Evolutionary conservation across 2,888 invertebrate genomes (phyloP).

Genomic region (Dendrolimus houi): DNA sequence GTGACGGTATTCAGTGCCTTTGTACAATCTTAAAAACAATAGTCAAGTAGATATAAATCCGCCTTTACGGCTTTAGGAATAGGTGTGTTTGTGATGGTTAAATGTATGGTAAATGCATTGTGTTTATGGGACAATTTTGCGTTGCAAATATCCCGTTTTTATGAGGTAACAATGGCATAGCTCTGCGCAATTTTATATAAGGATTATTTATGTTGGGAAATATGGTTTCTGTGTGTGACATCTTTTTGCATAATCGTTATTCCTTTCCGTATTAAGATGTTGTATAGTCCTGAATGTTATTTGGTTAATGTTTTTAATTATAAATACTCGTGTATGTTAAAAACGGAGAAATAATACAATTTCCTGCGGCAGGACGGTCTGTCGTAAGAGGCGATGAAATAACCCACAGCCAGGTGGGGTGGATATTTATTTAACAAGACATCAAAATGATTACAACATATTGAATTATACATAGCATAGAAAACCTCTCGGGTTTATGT

Average conservation of each 20-base stretch:
- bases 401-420: too few species aligned
- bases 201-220: slow-evolving; percentile 48
- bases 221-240: neutral
- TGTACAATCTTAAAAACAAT: slow-evolving; percentile 10
- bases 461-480: too few species aligned
- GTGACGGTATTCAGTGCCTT: slow-evolving; percentile 42
- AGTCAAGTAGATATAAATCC: neutral
- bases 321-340: too few species aligned
- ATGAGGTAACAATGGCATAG: slow-evolving; percentile 64
- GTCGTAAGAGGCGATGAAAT: too few species aligned
- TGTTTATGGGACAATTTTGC: slow-evolving; percentile 65
- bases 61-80: neutral
- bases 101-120: slow-evolving; percentile 14
- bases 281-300: too few species aligned
- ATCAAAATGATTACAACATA: too few species aligned
- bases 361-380: too few species aligned
- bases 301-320: too few species aligned
- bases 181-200: slow-evolving; percentile 58
- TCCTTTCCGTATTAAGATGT: neutral
- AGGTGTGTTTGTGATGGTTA: too few species aligned
- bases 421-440: too few species aligned
- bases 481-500: too few species aligned
- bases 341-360: too few species aligned
- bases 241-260: neutral
- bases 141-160: slow-evolving; percentile 67